Evolutionary conservation across 2,888 invertebrate genomes (phyloP).

Genomic region (Ditylenchus weischeri): DNA sequence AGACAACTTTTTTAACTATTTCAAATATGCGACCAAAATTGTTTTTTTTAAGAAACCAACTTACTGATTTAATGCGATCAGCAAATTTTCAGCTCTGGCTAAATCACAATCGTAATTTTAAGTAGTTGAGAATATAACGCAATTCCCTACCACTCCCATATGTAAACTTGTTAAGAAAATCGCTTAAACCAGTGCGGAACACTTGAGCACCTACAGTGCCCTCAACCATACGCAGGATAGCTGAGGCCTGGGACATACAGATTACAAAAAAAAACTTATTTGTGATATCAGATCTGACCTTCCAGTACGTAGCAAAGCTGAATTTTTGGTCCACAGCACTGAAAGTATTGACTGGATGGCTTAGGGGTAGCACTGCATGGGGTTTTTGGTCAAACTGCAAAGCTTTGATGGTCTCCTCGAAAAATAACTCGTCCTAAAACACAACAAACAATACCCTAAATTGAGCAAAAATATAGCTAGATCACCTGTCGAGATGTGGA

Average conservation of each 20-base stretch:
- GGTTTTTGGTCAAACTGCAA: constrained; percentile 26
- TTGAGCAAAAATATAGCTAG: background rate
- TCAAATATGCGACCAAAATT: no score
- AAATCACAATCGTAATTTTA: no score
- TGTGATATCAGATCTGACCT: constrained; percentile 15
- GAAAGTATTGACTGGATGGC: constrained; percentile 21
- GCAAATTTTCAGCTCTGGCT: constrained; percentile 43
- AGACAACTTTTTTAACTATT: no score
- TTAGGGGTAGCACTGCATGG: constrained; percentile 25
- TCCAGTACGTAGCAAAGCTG: constrained; percentile 24
- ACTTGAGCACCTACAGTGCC: constrained; percentile 36
- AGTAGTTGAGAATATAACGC: no score
- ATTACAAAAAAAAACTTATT: background rate
- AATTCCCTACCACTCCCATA: constrained; percentile 36
- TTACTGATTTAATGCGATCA: constrained; percentile 42
- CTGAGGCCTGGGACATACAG: constrained; percentile 32
- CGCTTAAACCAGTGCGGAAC: constrained; percentile 39
- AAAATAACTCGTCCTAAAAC: constrained; percentile 26
- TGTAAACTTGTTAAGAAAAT: constrained; percentile 36
- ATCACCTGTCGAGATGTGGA: constrained; percentile 18
- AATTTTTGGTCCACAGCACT: constrained; percentile 25
- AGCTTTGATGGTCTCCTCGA: constrained; percentile 27
- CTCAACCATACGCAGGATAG: constrained; percentile 44
- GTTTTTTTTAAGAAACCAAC: no score
- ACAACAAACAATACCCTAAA: background rate